Conservation (phyloP, 2,113 vertebrate species). For the Echinops telfairi region DNA sequence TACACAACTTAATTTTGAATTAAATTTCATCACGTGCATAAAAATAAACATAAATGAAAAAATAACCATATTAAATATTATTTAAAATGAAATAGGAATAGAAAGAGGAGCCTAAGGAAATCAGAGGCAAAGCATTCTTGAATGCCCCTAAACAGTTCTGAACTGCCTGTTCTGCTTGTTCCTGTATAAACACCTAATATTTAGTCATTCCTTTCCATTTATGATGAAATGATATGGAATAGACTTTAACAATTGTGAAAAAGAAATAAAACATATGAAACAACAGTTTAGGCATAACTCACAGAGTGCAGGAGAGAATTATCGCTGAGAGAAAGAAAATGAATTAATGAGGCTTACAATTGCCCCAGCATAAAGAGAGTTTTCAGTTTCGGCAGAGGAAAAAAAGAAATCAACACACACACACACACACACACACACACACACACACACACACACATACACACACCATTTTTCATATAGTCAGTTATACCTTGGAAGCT, state of each 20-base stretch:
- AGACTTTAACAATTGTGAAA: too few relatives aligned
- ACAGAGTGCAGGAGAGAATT: not conserved
- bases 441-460: too few relatives aligned
- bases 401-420: not conserved
- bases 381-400: not conserved
- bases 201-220: too few relatives aligned
- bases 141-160: not conserved
- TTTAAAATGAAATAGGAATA: not conserved
- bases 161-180: not conserved
- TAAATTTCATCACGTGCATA: not conserved
- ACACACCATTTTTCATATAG: too few relatives aligned
- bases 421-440: too few relatives aligned
- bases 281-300: not conserved
- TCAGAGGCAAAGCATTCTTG: not conserved
- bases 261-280: not conserved
- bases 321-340: not conserved
- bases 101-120: not conserved
- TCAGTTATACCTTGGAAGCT: too few relatives aligned
- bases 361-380: not conserved
- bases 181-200: not conserved
- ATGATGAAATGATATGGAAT: too few relatives aligned
- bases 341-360: not conserved
- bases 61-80: not conserved
- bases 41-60: not conserved
- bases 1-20: slow-evolving; percentile 2